Percentiles rank a stretch among this genome's conserved stretches.
These are phyloP conservation scores for Drosophila punjabiensis DNA, from an alignment of 1,140 invertebrate species.

Conservation along the genomic window DNA sequence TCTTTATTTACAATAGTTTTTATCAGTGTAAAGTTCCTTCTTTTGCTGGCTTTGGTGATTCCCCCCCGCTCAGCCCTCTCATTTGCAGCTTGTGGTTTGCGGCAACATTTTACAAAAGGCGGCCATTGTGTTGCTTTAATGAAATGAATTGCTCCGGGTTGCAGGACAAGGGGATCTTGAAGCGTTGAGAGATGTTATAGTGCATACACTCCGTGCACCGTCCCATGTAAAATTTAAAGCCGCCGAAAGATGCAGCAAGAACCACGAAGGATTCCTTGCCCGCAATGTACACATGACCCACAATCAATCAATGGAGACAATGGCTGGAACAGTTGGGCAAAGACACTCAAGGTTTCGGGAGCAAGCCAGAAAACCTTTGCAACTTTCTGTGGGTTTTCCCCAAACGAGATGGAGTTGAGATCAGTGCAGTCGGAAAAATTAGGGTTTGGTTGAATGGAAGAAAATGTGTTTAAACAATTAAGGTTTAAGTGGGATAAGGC, in stretches of 20 bases:
- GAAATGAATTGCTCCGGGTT: slow-evolving; percentile 77
- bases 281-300: slow-evolving; percentile 68
- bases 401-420: slow-evolving; percentile 1
- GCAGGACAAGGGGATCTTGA: slow-evolving; percentile 35
- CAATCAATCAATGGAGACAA: slow-evolving; percentile 63
- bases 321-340: slow-evolving; percentile 27
- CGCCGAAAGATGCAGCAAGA: slow-evolving; percentile 56
- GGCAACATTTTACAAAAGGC: slow-evolving; percentile 71
- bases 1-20: neutral
- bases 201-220: neutral
- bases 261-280: slow-evolving; percentile 31
- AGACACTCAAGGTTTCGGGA: slow-evolving; percentile 32
- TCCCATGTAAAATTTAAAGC: slow-evolving; percentile 68
- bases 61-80: slow-evolving; percentile 17
- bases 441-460: neutral
- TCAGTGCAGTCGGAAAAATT: neutral
- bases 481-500: neutral
- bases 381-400: slow-evolving; percentile 33
- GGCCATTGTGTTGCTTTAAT: slow-evolving; percentile 78
- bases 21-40: slow-evolving; percentile 5
- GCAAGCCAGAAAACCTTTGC: slow-evolving; percentile 6
- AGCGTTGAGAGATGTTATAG: slow-evolving; percentile 16
- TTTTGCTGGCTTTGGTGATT: slow-evolving; percentile 12
- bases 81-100: slow-evolving; percentile 71
- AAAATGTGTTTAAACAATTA: neutral